Percentiles rank a stretch among this genome's conserved stretches.
phyloP scores from a whole-genome alignment of 2,888 invertebrate species.

The Luperina nickerlii region DNA sequence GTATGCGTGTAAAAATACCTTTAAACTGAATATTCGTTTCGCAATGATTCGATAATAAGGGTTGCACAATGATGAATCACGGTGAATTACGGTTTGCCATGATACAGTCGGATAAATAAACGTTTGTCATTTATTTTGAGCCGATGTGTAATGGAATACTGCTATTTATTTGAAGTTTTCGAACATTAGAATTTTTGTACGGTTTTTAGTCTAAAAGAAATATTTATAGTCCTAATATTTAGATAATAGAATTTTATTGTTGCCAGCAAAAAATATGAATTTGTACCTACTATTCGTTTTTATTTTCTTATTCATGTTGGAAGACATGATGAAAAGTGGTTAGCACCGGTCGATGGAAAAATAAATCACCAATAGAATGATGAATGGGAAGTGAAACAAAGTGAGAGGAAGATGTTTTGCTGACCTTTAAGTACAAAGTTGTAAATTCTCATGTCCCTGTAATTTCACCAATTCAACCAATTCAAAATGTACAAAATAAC shows the following conservation, averaged over 20 bases:
- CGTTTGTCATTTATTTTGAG: constrained; percentile 36
- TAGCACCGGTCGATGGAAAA: background rate
- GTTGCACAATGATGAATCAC: constrained; percentile 61
- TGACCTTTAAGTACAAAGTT: constrained; percentile 21
- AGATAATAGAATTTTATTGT: background rate
- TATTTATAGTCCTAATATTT: background rate
- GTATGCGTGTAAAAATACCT: constrained; percentile 22
- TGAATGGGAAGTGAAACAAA: background rate
- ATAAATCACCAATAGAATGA: background rate
- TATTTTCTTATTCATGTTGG: background rate
- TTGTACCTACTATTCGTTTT: background rate
- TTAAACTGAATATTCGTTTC: constrained; percentile 16
- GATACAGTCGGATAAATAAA: constrained; percentile 32
- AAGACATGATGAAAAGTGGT: too few relatives aligned
- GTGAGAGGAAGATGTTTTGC: background rate
- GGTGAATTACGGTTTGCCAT: constrained; percentile 36
- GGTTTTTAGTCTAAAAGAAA: background rate
- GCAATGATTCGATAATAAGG: constrained; percentile 44
- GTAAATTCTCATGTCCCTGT: constrained; percentile 26
- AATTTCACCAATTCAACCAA: constrained; percentile 28
- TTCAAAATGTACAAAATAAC: constrained; percentile 41
- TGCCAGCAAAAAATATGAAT: background rate
- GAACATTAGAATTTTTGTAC: background rate
- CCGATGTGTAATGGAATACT: background rate
- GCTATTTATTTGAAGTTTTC: background rate